Base-by-base conservation (phyloP, 1,140 invertebrate species). In the Thaumatotibia leucotreta region DNA sequence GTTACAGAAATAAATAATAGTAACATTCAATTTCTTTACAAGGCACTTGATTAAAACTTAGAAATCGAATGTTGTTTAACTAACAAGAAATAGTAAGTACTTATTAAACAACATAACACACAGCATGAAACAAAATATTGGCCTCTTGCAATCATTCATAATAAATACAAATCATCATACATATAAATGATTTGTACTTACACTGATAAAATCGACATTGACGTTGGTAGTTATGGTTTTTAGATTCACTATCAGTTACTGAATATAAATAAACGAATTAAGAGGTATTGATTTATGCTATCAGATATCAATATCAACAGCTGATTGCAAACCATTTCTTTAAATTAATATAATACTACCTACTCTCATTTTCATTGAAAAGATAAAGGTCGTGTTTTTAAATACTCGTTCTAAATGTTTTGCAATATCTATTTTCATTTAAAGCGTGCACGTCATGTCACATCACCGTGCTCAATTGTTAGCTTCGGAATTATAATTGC, bases 241-340 rank as follows among this genome's bases (percentile, higher is more conserved):
- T 27, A 58, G 52, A 58, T 58, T 24, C 24, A 27, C 52, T 58
- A 58, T 58, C 52, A 5, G 23, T 58, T 58, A 58, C 29, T 58
- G 52, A 58, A 58, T 58, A 58, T 58, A 58, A 58, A 58, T 29
- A 58, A 58, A 58, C 10, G 20, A 58, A 58, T 58, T 58, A 58
- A 58, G 24, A 29, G 52, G 52, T 58, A 0, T 29, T 58, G 27
- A 58, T 58, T 58, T 31, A 58, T 14, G 52, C 23, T 58, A 58
- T 58, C 52, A 4, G n/a, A 58, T 27, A 58, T 58, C 52, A 31
- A 31, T 27, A n/a, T 29, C 52, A 45, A n/a, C 39, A 8, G 52
- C n/a, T 31, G 24, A 58, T 58, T 58, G 52, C 23, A 27, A 24
- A 58, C n/a, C 52, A 6, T 58, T 58, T 58, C 29, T 14, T 14